These are phyloP conservation scores for Euplexia lucipara DNA, from an alignment of 2,888 invertebrate species.

Conservation along the genomic window DNA sequence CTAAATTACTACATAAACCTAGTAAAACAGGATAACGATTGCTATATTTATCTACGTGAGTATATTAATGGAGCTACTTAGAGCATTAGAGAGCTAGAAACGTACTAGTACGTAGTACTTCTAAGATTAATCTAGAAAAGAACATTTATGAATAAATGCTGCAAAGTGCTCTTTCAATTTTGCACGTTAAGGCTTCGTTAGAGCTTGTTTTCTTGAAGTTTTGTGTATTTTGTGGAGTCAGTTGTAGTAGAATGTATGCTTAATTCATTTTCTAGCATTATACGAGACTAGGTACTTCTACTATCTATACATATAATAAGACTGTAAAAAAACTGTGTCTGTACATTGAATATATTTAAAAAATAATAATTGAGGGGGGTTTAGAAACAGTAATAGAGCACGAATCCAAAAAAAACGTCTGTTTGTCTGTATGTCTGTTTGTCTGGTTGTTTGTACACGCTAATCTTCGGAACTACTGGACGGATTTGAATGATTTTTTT, in stretches of 20 bases:
- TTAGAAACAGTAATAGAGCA: too few species aligned
- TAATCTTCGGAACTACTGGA: too few species aligned
- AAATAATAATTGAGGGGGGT: too few species aligned
- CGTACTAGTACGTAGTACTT: too few species aligned
- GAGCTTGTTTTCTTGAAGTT: background rate
- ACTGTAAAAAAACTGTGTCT: too few species aligned
- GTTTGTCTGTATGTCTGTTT: too few species aligned
- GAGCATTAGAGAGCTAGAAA: constrained; percentile 7
- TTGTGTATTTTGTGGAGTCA: background rate
- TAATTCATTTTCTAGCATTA: background rate
- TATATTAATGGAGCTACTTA: background rate
- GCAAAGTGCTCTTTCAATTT: background rate
- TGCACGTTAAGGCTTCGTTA: background rate
- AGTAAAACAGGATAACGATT: constrained; percentile 19
- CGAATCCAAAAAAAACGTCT: too few species aligned
- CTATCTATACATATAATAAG: too few species aligned
- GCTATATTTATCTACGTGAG: background rate
- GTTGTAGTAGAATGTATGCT: background rate
- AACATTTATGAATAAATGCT: background rate
- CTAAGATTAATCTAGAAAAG: constrained; percentile 3
- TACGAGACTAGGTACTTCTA: background rate
- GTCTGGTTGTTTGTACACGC: too few species aligned
- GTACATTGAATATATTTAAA: too few species aligned
- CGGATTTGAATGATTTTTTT: too few species aligned
- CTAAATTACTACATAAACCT: constrained; percentile 15